These are phyloP conservation scores for Cremastinae sp. DNA, from an alignment of 2,888 invertebrate species.

Conservation along the genomic window DNA sequence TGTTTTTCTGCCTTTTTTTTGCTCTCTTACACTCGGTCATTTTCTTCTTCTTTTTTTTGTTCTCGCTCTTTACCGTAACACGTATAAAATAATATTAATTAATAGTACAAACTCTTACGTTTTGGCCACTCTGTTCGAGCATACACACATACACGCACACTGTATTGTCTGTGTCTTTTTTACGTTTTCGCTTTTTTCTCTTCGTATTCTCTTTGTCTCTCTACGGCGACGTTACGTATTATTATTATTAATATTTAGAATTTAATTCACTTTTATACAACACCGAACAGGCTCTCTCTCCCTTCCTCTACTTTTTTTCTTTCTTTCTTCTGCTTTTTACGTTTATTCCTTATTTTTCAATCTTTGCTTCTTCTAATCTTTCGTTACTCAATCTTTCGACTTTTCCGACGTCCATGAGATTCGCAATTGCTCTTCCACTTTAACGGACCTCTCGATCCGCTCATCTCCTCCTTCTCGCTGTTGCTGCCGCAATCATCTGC, in stretches of 20 bases:
- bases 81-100: conserved; percentile 57
- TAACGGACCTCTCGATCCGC: conserved; percentile 60
- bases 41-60: conserved; percentile 38
- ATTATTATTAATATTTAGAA: conserved; percentile 70
- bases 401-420: conserved; percentile 40
- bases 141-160: conserved; percentile 68
- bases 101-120: conserved; percentile 79
- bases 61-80: conserved; percentile 40
- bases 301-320: conserved; percentile 45
- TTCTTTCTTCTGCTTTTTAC: conserved; percentile 35
- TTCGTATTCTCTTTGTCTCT: no score
- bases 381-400: conserved; percentile 18
- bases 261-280: conserved; percentile 77
- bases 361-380: conserved; percentile 13
- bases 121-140: conserved; percentile 80
- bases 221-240: conserved; percentile 66
- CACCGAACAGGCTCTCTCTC: conserved; percentile 60
- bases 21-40: conserved; percentile 53
- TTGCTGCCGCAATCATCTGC: conserved; percentile 93
- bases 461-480: conserved; percentile 88
- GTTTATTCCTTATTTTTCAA: conserved; percentile 52
- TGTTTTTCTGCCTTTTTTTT: conserved; percentile 54
- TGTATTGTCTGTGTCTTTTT: conserved; percentile 76
- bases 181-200: no score
- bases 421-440: conserved; percentile 24